Evolutionary conservation across 2,888 invertebrate genomes (phyloP).

Genomic region (Drosophila longiperda): DNA sequence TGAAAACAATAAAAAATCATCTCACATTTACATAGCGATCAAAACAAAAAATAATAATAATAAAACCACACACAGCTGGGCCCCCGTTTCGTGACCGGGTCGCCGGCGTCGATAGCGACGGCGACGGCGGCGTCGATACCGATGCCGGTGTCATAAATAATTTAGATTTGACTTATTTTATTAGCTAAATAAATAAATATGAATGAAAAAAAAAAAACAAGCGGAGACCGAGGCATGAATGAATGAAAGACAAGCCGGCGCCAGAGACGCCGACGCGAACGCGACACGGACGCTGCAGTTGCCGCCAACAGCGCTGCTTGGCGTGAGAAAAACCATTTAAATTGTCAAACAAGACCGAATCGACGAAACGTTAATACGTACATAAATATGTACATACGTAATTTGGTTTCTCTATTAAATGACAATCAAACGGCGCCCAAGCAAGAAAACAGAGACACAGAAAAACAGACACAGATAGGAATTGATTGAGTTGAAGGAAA

Average conservation of each 20-base stretch:
- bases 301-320: conserved; percentile 60
- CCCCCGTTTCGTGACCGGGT: conserved; percentile 45
- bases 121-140: conserved; percentile 28
- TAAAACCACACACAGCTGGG: conserved; percentile 36
- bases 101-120: conserved; percentile 22
- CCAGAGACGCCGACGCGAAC: conserved; percentile 43
- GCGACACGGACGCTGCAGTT: conserved; percentile 14
- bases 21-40: conserved; percentile 75
- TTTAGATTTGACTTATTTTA: conserved; percentile 78
- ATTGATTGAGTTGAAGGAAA: conserved; percentile 21
- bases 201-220: conserved; percentile 60
- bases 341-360: conserved; percentile 63
- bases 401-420: conserved; percentile 62
- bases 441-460: conserved; percentile 8
- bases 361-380: conserved; percentile 1
- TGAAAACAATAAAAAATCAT: conserved; percentile 68
- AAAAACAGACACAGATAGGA: conserved; percentile 5
- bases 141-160: conserved; percentile 74
- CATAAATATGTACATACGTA: conserved; percentile 63
- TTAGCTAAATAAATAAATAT: conserved; percentile 76
- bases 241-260: conserved; percentile 73
- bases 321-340: conserved; percentile 76
- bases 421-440: conserved; percentile 55
- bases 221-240: conserved; percentile 61
- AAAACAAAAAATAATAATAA: conserved; percentile 57